Evolutionary conservation across 2,888 invertebrate genomes (phyloP), one percentile per base, ranked within the genome.

Genomic region (Ischnura elegans): DNA sequence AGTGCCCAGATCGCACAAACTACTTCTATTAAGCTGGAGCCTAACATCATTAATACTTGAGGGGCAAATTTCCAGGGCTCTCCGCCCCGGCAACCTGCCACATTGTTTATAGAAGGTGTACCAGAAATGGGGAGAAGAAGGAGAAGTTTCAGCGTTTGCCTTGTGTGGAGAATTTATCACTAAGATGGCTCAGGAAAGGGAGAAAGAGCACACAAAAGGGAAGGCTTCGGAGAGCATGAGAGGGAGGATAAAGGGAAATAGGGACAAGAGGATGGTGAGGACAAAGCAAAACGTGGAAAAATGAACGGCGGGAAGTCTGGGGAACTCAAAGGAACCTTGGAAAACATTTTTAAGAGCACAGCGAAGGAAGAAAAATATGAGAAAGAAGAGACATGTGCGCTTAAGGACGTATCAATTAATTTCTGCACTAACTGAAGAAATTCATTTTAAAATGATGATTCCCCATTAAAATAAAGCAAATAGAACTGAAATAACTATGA

Each of bases 91-190:
- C 76, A 36, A 36, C 76, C 76, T 36, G 76, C 36, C 76, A 13
- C 76, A 76, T 76, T 76, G 76, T 76, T 76, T 76, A 76, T 29
- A 29, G 13, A 76, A 76, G 76, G 76, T 76, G 36, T 43, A 86
- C 25, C 43, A 29, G 25, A n/a, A 29, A 87, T 47, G 47, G 19
- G n/a, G 21, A 55, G 87, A 16, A 55, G 21, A 16, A 55, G 55
- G 76, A 36, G 36, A 76, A 76, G 36, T 29, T 29, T 76, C 10
- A 76, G 76, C 76, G 76, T 10, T 36, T 36, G 76, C 76, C 76
- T 13, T 55, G 42, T 45, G 61, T 42, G 3, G 90, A 61, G 66
- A 55, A 87, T 42, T 42, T 42, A 55, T 76, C 76, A 36, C 76
- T n/a, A 4, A 76, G 36, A 76, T 29, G 76, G 51, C 51, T 36